A percentile compares a stretch with the other conserved stretches of the same genome.
These are phyloP conservation scores for Aphaenogaster ashmeadi DNA, from an alignment of 1,140 invertebrate genomes.

Conservation along the genomic window DNA sequence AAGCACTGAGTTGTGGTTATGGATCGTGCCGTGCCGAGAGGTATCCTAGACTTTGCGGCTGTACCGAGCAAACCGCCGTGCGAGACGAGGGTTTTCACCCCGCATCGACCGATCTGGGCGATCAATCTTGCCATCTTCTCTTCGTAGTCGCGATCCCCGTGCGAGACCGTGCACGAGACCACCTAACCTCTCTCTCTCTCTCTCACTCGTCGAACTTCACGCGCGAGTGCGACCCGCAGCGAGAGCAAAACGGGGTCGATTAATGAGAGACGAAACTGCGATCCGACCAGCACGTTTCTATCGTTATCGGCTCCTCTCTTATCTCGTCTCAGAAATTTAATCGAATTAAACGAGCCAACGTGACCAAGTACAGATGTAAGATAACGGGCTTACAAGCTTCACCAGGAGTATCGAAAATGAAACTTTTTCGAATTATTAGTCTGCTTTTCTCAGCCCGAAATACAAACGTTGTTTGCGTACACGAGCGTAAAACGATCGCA, in stretches of 20 bases:
- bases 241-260: slow-evolving; percentile 60
- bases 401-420: not conserved
- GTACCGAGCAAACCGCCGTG: slow-evolving; percentile 14
- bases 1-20: slow-evolving; percentile 74
- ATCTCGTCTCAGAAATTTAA: slow-evolving; percentile 23
- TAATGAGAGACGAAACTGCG: slow-evolving; percentile 61
- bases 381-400: too few species aligned
- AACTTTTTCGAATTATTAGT: not conserved
- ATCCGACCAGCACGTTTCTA: slow-evolving; percentile 12
- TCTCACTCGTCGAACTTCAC: not conserved
- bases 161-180: not conserved
- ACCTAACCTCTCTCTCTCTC: slow-evolving; percentile 42
- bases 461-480: not conserved
- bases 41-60: not conserved
- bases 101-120: slow-evolving; percentile 65
- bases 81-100: slow-evolving; percentile 51
- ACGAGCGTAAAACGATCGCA: not conserved
- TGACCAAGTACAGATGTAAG: not conserved
- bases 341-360: not conserved
- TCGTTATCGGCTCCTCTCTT: slow-evolving; percentile 62
- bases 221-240: slow-evolving; percentile 27
- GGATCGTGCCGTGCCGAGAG: slow-evolving; percentile 51
- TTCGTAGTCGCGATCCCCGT: not conserved
- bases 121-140: slow-evolving; percentile 79
- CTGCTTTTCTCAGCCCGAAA: not conserved